These are phyloP conservation scores for Cordilura impudica DNA, from an alignment of 2,888 invertebrate species.

Conservation along the genomic window DNA sequence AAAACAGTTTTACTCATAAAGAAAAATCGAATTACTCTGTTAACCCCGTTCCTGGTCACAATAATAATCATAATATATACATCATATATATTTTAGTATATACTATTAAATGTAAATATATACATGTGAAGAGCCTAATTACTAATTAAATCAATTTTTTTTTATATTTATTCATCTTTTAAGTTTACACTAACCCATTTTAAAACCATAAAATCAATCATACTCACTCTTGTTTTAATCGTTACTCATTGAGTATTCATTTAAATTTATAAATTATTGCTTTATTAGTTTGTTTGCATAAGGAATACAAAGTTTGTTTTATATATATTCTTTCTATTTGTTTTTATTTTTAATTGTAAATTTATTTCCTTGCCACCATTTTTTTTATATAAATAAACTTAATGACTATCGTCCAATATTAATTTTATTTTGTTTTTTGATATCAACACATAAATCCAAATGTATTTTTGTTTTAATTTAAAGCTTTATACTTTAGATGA, in stretches of 20 bases:
- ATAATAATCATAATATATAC: not conserved
- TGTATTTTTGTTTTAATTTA: not conserved
- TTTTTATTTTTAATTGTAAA: conserved; percentile 19
- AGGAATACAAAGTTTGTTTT: not conserved
- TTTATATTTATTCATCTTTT: not conserved
- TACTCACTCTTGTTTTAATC: not conserved
- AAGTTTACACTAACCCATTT: conserved; percentile 5
- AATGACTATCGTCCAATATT: conserved; percentile 4
- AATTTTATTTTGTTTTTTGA: not conserved
- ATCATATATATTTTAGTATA: not conserved
- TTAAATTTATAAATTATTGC: not conserved
- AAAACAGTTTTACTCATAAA: not conserved
- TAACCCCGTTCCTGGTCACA: no score
- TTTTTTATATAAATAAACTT: conserved; percentile 16
- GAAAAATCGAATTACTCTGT: not conserved
- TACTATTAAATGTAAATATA: not conserved
- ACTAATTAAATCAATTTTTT: not conserved
- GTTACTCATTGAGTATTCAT: not conserved
- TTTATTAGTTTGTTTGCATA: not conserved
- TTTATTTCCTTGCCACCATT: conserved; percentile 9
- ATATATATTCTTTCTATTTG: not conserved
- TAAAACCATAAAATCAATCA: no score
- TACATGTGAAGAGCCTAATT: not conserved
- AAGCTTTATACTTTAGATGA: not conserved
- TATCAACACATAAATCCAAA: not conserved